These are phyloP conservation scores for Nannoperca obscura DNA, from an alignment of 2,797 vertebrate genomes.

Conservation along the genomic window DNA sequence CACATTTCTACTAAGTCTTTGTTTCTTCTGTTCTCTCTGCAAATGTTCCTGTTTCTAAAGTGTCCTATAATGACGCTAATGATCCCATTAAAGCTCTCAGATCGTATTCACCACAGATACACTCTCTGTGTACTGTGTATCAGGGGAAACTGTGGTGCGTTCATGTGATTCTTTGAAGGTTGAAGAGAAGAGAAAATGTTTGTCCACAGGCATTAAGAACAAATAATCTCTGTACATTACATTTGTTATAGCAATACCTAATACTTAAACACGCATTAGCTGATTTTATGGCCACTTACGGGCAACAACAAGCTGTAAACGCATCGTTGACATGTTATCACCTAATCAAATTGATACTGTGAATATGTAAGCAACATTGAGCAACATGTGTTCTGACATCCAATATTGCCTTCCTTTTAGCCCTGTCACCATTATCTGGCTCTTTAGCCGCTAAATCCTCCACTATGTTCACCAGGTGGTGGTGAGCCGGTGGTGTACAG, in stretches of 20 bases:
- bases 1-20: background rate
- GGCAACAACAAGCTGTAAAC: background rate
- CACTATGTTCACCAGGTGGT: background rate
- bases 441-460: background rate
- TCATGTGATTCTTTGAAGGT: background rate
- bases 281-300: background rate
- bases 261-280: background rate
- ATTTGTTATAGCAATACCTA: background rate
- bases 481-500: background rate
- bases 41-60: background rate
- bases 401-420: background rate
- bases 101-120: background rate
- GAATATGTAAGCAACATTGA: background rate
- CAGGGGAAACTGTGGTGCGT: background rate
- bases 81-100: background rate
- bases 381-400: background rate
- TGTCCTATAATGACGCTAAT: background rate
- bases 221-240: background rate
- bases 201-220: background rate
- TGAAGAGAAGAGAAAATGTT: background rate
- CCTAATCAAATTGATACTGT: background rate
- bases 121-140: background rate
- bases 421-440: background rate
- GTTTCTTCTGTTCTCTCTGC: background rate
- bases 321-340: background rate